Percentiles rank a stretch among this genome's conserved stretches.
Evolutionary conservation across 2,113 vertebrate genomes (phyloP).

Genomic region (Rhinolophus sinicus): DNA sequence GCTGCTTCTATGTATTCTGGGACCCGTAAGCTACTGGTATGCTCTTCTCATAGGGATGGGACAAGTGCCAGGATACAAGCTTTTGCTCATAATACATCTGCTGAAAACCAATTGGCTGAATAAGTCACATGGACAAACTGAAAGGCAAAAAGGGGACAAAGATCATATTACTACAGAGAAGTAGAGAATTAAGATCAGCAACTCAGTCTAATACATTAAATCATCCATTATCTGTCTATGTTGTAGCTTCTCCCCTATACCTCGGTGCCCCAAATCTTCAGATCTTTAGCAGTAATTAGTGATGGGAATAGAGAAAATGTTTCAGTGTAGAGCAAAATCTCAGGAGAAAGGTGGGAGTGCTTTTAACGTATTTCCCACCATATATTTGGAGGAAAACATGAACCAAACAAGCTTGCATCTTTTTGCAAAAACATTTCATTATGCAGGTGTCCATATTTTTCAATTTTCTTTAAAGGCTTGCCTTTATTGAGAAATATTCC

Average conservation of each 20-base stretch:
- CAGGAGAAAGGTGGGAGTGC: not conserved
- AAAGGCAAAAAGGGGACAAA: not conserved
- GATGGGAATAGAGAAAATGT: not conserved
- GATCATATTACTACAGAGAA: not conserved
- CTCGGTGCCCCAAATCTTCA: not conserved
- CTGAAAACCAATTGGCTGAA: not conserved
- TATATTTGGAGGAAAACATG: not conserved
- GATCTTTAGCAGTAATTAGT: not conserved
- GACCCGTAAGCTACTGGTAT: not conserved
- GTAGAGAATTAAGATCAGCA: not conserved
- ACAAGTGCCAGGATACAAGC: not conserved
- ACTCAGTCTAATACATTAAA: not conserved
- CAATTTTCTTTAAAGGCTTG: not conserved
- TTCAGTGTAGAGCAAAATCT: not conserved
- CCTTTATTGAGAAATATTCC: conserved; percentile 28
- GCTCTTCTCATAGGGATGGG: not conserved
- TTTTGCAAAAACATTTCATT: conserved; percentile 6
- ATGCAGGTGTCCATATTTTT: not conserved
- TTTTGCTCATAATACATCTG: not conserved
- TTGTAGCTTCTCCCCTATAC: not conserved
- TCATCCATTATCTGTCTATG: not conserved
- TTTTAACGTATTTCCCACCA: not conserved
- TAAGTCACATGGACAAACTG: not conserved
- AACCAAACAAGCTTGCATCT: not conserved
- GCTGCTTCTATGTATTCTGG: not conserved